phyloP scores from a whole-genome alignment of 2,888 invertebrate genomes.

The Philereme transversata region DNA sequence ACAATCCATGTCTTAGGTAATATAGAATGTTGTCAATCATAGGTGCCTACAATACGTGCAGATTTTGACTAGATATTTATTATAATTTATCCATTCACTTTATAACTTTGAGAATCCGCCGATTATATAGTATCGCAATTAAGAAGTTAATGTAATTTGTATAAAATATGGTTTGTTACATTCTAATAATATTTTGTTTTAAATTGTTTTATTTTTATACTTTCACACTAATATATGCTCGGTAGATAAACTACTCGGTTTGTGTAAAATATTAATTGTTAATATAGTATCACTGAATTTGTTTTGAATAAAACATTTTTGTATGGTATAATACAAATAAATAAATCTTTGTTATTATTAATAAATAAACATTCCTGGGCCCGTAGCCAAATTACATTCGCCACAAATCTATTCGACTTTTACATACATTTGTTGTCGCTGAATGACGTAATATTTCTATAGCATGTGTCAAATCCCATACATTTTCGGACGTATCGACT shows the following conservation, averaged over 20 bases:
- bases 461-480: too few species aligned
- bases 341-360: conserved; percentile 15
- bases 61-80: conserved; percentile 11
- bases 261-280: conserved; percentile 62
- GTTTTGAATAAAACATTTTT: conserved; percentile 48
- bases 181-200: conserved; percentile 63
- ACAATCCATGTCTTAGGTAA: background rate
- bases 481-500: too few species aligned
- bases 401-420: too few species aligned
- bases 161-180: conserved; percentile 47
- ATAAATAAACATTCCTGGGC: too few species aligned
- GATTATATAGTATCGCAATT: conserved; percentile 42
- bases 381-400: too few species aligned
- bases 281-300: conserved; percentile 52
- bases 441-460: too few species aligned
- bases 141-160: conserved; percentile 59
- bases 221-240: conserved; percentile 43
- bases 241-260: conserved; percentile 49
- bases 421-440: too few species aligned
- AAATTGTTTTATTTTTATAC: conserved; percentile 76
- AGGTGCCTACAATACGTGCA: conserved; percentile 22
- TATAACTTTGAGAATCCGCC: background rate
- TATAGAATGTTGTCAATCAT: conserved; percentile 3
- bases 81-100: conserved; percentile 10
- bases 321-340: conserved; percentile 32